Evolutionary conservation across 2,888 invertebrate genomes (phyloP), one percentile per base, ranked within the genome.

Genomic region (Microdon myrmicae): DNA sequence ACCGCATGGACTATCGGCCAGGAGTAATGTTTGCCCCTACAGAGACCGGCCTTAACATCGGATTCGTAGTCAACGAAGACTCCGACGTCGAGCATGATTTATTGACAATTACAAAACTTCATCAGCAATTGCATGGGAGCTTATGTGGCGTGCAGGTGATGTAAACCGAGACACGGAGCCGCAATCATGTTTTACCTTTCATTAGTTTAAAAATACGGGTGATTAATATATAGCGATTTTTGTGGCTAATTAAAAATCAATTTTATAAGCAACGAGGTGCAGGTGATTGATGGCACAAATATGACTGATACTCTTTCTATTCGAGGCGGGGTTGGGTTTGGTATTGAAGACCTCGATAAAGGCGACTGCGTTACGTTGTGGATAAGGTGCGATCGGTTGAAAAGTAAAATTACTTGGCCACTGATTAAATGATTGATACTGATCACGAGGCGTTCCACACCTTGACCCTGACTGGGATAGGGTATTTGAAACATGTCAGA

Each of bases 241-340:
- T 51, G 64, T 64, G 29, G 51, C 58, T 58, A 64, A 64, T 64
- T 64, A 64, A 64, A 58, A 58, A 64, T 58, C 64, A 45, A 64
- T 64, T 64, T 64, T 51, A 51, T 58, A 17, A 31, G 58, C 49
- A 61, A 32, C 32, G 22, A 45, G 35, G 39, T 47, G 39, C 13
- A 22, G 47, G 41, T 64, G 64, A 64, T 64, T 64, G 45, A 64
- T 64, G 17, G 64, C 25, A 39, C 32, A 55, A 29, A 44, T 19
- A 44, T 25, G 44, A 39, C 39, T 49, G 37, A 48, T 43, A 38
- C 55, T 43, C 16, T 14, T 39, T 34, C 41, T 31, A 56, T 23
- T 9, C 55, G 41, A 41, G 34, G 55, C 22, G 48, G 13, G 23
- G 14, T 22, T 12, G 34, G 59, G n/a, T 13, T 8, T 14, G 23